A percentile compares a stretch with the other conserved stretches of the same genome.
Evolutionary conservation across 2,888 invertebrate genomes (phyloP).

Genomic region (Fragum sueziense): DNA sequence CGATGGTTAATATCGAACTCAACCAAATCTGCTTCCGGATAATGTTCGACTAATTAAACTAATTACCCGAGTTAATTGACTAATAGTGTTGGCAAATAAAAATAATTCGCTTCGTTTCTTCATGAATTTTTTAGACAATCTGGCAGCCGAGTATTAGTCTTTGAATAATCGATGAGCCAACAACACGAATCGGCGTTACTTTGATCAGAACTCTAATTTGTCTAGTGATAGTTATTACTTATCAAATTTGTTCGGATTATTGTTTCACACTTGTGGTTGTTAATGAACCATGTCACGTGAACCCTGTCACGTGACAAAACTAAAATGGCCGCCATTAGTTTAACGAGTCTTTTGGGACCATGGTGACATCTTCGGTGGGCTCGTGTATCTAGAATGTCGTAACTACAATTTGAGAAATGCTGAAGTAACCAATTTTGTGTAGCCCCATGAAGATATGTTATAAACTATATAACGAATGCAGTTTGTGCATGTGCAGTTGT

Average conservation of each 20-base stretch:
- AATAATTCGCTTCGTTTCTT: constrained; percentile 49
- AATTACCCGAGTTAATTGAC: constrained; percentile 57
- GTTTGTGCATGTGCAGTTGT: no score
- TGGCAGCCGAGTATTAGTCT: constrained; percentile 46
- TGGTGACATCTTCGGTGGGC: neutral
- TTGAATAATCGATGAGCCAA: constrained; percentile 51
- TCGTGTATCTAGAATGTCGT: no score
- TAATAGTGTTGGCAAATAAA: constrained; percentile 64
- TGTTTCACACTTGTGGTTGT: constrained; percentile 22
- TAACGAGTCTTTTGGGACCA: constrained; percentile 8
- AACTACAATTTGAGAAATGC: no score
- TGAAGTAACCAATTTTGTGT: no score
- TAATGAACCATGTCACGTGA: constrained; percentile 15
- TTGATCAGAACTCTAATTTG: constrained; percentile 16
- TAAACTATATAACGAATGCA: no score
- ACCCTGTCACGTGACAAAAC: no score
- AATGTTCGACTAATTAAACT: constrained; percentile 24
- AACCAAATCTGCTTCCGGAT: constrained; percentile 20
- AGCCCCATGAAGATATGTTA: no score
- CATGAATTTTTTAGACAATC: constrained; percentile 57
- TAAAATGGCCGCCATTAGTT: constrained; percentile 12
- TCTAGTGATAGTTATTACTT: constrained; percentile 12
- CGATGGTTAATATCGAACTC: neutral
- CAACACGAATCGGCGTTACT: constrained; percentile 4
- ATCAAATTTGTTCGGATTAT: constrained; percentile 25